Evolutionary conservation across 2,888 invertebrate species (phyloP), one percentile per base, ranked within the genome.

Genomic region (Campoletis raptor): DNA sequence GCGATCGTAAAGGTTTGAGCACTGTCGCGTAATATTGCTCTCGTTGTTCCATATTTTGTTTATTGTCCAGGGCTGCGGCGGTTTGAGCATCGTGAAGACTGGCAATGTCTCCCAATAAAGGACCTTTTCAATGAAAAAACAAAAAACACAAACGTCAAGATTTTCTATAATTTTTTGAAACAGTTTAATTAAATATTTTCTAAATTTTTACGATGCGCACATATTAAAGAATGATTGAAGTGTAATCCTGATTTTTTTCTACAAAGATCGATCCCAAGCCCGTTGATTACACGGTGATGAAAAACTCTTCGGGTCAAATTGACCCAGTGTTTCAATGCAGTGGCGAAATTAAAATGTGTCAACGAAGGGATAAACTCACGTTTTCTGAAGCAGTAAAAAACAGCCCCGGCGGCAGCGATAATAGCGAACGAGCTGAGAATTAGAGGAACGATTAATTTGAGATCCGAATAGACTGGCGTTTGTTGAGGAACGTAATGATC

Each of bases 101-200:
- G 85, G 93, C 93, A 83, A 94, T 92, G 90, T 94, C 94, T 85
- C 94, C 93, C 92, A 94, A 91, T 89, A 93, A 96, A 89, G 97
- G 95, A 83, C 97, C 97, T 89, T 48, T 48, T 12, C 2, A n/a
- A 48, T 8, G 45, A 18, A 24, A 61, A 15, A 61, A 30, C 0
- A n/a, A 21, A 15, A 7, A 10, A 36, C 30, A 30, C 3, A 30
- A 30, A 30, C 30, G 30, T 30, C 30, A 30, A 30, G 30, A 21
- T 10, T 12, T 52, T 15, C 12, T 15, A 52, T 9, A 48, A 70
- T 24, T n/a, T 48, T 5, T 15, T 4, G 12, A 37, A 66, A 36
- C 30, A 66, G 7, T 9, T 2, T 9, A 45, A 45, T 45, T 45
- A 9, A 30, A 30, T 30, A 30, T 30, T 30, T 30, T 3, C 30